Conservation (phyloP, 1,140 invertebrate species). For the Eulimnadia texana region DNA sequence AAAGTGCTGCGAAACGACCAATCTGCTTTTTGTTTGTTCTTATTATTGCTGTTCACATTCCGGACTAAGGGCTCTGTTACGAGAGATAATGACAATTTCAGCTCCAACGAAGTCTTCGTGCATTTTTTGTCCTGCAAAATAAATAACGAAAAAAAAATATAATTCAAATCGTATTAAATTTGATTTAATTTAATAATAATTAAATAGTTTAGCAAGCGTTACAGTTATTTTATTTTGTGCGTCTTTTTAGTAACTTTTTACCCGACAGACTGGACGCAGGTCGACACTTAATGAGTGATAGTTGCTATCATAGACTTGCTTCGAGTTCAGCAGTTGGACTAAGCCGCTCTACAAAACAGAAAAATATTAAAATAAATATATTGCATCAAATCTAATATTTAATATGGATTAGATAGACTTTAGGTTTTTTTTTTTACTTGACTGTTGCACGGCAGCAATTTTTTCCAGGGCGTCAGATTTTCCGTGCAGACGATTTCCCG, state of each 20-base stretch:
- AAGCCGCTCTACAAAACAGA: constrained; percentile 47
- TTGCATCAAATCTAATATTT: not conserved
- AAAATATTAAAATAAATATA: constrained; percentile 7
- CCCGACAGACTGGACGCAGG: constrained; percentile 59
- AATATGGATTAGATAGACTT: not conserved
- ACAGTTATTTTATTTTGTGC: too few relatives aligned
- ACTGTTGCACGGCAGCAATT: constrained; percentile 81
- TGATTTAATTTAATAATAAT: too few relatives aligned
- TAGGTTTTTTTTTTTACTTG: constrained; percentile 32
- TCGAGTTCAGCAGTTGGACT: constrained; percentile 73
- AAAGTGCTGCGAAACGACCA: constrained; percentile 79
- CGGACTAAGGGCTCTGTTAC: constrained; percentile 53
- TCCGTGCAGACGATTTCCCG: constrained; percentile 95
- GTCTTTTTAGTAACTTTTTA: constrained; percentile 27
- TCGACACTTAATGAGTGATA: constrained; percentile 84
- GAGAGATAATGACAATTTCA: constrained; percentile 67
- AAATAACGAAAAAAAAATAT: constrained; percentile 14
- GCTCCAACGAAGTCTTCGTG: constrained; percentile 47
- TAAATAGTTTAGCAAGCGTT: too few relatives aligned
- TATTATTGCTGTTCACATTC: constrained; percentile 4
- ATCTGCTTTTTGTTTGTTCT: constrained; percentile 35
- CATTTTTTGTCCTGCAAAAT: constrained; percentile 39
- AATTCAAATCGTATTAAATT: not conserved
- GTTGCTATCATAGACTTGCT: constrained; percentile 77
- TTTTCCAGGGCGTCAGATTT: constrained; percentile 97